phyloP scores from a whole-genome alignment of 1,140 invertebrate genomes.

The Bombus difficillimus region DNA sequence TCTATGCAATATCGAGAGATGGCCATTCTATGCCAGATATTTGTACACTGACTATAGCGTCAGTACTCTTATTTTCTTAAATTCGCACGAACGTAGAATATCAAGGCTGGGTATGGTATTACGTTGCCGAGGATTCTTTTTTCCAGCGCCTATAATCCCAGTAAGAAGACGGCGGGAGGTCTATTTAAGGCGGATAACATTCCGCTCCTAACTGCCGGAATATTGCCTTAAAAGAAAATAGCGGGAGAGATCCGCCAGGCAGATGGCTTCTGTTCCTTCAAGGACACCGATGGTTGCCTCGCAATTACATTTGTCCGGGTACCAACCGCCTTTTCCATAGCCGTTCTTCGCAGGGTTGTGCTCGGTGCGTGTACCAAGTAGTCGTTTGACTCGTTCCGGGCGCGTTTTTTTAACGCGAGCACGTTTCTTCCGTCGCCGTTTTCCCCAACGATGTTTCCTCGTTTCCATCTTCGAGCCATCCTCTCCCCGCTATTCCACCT shows the following conservation, averaged over 20 bases:
- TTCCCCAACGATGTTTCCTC: constrained; percentile 25
- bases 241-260: background rate
- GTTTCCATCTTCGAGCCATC: background rate
- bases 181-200: background rate
- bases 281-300: background rate
- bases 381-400: background rate
- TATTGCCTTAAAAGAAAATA: background rate
- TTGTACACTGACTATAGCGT: background rate
- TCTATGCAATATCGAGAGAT: background rate
- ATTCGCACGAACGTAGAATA: background rate
- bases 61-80: background rate
- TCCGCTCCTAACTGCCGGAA: background rate
- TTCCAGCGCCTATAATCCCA: too few species aligned
- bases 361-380: background rate
- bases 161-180: background rate
- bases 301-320: constrained; percentile 42
- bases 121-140: background rate
- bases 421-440: constrained; percentile 7
- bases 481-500: background rate
- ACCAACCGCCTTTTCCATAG: background rate
- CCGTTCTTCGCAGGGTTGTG: background rate
- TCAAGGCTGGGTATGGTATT: background rate
- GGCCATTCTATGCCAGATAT: background rate
- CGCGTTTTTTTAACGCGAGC: background rate
- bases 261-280: background rate